Evolutionary conservation across 2,113 vertebrate species (phyloP).

Genomic region (Hippotragus niger): DNA sequence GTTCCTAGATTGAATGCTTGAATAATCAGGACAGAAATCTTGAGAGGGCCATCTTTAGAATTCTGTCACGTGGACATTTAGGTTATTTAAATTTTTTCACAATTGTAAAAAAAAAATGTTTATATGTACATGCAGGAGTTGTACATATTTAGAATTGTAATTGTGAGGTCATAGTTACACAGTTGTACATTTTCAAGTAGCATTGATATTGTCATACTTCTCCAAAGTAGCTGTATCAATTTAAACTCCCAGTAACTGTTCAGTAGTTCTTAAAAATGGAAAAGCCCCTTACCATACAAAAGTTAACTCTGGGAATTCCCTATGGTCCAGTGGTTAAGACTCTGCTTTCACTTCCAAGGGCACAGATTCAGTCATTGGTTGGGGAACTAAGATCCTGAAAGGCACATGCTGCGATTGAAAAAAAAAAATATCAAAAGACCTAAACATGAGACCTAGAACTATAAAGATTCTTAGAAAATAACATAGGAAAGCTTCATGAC

Average conservation of each 20-base stretch:
- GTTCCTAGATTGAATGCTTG: background rate
- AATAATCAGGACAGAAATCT: background rate
- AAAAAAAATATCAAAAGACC: background rate
- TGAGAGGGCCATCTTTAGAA: background rate
- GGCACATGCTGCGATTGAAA: background rate
- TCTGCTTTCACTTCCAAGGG: background rate
- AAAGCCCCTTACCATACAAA: background rate
- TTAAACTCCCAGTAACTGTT: background rate
- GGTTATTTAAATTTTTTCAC: background rate
- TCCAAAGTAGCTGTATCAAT: background rate
- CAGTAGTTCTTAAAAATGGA: background rate
- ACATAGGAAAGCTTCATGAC: background rate
- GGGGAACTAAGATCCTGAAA: background rate
- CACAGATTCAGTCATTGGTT: background rate
- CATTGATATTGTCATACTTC: background rate
- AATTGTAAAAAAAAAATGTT: background rate
- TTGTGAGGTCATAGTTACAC: background rate
- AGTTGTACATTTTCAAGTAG: background rate
- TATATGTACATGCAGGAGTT: background rate
- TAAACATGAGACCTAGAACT: background rate
- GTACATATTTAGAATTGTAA: background rate
- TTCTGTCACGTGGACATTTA: background rate
- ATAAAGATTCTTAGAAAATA: background rate
- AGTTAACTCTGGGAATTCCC: background rate
- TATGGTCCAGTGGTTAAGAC: background rate